phyloP scores from a whole-genome alignment of 2,888 invertebrate genomes.

The Pseudanteris insignis region DNA sequence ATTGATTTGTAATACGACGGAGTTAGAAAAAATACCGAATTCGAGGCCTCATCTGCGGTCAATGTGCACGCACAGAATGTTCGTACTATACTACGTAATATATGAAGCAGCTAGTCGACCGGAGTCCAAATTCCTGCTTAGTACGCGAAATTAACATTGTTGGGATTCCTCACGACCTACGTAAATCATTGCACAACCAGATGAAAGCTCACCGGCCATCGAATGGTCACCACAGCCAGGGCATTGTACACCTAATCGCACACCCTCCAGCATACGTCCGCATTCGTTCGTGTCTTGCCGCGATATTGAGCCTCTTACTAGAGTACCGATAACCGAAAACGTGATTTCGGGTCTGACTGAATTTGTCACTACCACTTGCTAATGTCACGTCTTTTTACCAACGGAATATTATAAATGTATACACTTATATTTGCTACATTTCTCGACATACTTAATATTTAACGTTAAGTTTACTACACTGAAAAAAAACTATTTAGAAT shows the following conservation, averaged over 20 bases:
- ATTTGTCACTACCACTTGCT: slow-evolving; percentile 2
- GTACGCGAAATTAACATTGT: slow-evolving; percentile 63
- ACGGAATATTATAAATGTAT: too few relatives aligned
- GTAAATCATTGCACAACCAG: slow-evolving; percentile 53
- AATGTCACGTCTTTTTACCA: not conserved
- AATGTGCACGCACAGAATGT: slow-evolving; percentile 38
- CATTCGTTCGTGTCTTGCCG: slow-evolving; percentile 23
- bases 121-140: slow-evolving; percentile 50
- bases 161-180: slow-evolving; percentile 57
- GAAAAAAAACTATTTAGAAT: too few relatives aligned
- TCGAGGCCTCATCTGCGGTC: slow-evolving; percentile 45
- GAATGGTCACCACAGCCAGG: slow-evolving; percentile 35
- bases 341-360: slow-evolving; percentile 12
- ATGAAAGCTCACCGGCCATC: slow-evolving; percentile 42
- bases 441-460: too few relatives aligned
- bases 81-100: slow-evolving; percentile 40
- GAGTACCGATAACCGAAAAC: slow-evolving; percentile 3
- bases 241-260: slow-evolving; percentile 28
- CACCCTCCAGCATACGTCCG: slow-evolving; percentile 16
- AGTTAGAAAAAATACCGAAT: too few relatives aligned
- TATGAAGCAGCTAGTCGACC: slow-evolving; percentile 36
- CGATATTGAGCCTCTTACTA: slow-evolving; percentile 36
- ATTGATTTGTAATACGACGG: too few relatives aligned
- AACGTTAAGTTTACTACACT: too few relatives aligned
- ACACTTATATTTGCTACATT: too few relatives aligned